phyloP scores from a whole-genome alignment of 37 sponge, comb jelly and placozoan species.

The Oopsacas minuta region DNA sequence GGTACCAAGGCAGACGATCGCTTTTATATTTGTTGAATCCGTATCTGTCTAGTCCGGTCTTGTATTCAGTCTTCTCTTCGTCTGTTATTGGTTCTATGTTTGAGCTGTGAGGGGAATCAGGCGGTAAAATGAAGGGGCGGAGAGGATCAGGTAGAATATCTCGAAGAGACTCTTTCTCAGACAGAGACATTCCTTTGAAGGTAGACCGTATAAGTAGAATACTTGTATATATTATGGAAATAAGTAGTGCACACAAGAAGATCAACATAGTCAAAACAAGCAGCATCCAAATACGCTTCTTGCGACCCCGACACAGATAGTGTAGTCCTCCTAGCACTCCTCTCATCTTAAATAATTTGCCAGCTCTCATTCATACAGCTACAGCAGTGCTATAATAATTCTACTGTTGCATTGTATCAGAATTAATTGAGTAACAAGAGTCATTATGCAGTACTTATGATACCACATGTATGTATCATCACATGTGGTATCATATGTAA shows the following conservation, averaged over 20 bases:
- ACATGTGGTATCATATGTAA: too few relatives aligned
- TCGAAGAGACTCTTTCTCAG: neutral
- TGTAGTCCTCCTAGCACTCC: neutral
- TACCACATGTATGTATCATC: too few relatives aligned
- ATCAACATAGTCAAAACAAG: neutral
- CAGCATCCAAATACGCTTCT: neutral
- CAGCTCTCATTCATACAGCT: neutral
- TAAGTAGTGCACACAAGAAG: neutral
- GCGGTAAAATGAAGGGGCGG: neutral
- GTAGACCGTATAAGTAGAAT: neutral
- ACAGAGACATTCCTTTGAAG: neutral
- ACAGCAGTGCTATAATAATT: too few relatives aligned
- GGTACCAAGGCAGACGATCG: conserved; percentile 51
- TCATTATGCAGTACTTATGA: too few relatives aligned
- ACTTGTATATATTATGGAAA: neutral
- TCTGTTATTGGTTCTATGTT: conserved; percentile 23
- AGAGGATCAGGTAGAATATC: neutral
- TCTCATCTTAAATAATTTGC: neutral
- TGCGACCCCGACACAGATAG: neutral
- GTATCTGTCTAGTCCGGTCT: conserved; percentile 42
- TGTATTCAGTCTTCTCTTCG: conserved; percentile 56
- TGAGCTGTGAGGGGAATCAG: neutral
- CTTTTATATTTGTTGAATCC: conserved; percentile 77
- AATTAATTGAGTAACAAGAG: too few relatives aligned
- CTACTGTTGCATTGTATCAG: too few relatives aligned